These are phyloP conservation scores for Dipodomys ordii DNA, from an alignment of 2,113 vertebrate species.

Conservation along the genomic window DNA sequence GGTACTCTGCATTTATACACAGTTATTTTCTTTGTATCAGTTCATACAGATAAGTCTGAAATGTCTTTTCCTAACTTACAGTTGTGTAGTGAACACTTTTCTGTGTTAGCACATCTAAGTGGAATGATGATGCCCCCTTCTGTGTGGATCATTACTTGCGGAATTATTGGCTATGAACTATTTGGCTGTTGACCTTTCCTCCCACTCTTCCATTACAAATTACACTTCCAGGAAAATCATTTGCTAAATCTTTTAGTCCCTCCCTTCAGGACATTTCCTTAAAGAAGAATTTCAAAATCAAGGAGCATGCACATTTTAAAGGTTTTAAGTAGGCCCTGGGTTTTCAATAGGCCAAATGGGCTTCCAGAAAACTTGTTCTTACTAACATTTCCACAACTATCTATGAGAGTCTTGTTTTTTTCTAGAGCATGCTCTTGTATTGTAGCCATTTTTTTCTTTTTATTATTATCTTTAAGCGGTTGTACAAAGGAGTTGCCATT, in stretches of 20 bases:
- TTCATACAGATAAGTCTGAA: not conserved
- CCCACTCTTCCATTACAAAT: not conserved
- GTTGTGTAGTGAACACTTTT: not conserved
- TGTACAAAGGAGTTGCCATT: too few species aligned
- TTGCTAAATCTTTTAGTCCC: not conserved
- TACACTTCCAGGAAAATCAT: constrained; percentile 9
- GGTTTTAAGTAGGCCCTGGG: not conserved
- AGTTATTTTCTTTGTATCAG: not conserved
- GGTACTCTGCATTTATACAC: not conserved
- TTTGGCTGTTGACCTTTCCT: not conserved
- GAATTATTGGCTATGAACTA: not conserved
- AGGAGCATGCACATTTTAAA: not conserved
- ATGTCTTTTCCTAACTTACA: not conserved
- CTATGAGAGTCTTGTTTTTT: not conserved
- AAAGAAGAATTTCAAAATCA: constrained; percentile 31
- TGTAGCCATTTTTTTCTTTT: too few species aligned
- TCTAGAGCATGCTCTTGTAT: not conserved
- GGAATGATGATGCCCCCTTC: not conserved
- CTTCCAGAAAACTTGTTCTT: not conserved
- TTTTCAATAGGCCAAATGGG: not conserved
- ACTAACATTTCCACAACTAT: not conserved
- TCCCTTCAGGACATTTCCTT: not conserved
- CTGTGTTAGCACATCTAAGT: not conserved
- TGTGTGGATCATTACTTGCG: not conserved
- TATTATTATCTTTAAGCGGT: too few species aligned